Percentiles rank a stretch among this genome's conserved stretches.
phyloP scores from a whole-genome alignment of 2,113 vertebrate genomes.

The Pleuronectes platessa region DNA sequence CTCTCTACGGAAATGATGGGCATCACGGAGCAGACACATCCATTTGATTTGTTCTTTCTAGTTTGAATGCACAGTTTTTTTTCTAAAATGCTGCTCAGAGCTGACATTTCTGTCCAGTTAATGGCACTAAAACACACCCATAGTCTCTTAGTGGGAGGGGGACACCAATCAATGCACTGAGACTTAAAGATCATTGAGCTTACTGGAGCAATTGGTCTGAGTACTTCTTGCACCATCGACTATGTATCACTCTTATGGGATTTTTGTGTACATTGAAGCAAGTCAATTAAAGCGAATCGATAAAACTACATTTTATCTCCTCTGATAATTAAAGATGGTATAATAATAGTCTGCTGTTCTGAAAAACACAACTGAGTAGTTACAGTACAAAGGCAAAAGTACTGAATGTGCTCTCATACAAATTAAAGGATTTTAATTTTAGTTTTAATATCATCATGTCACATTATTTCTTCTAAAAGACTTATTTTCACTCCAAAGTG shows the following conservation, averaged over 20 bases:
- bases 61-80: background rate
- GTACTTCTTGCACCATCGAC: background rate
- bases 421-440: background rate
- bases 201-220: conserved; percentile 3
- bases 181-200: background rate
- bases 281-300: background rate
- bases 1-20: conserved; percentile 38
- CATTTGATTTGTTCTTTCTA: background rate
- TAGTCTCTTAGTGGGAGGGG: background rate
- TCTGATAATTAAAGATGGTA: background rate
- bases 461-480: background rate
- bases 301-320: background rate
- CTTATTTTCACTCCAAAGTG: too few relatives aligned
- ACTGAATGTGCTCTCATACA: background rate
- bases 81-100: conserved; percentile 18
- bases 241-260: background rate
- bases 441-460: too few relatives aligned
- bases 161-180: conserved; percentile 15
- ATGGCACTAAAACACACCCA: conserved; percentile 16
- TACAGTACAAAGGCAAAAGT: background rate
- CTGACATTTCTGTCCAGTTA: conserved; percentile 30
- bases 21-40: conserved; percentile 32
- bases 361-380: too few relatives aligned
- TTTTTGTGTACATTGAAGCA: background rate
- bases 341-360: background rate